Evolutionary conservation across 2,888 invertebrate genomes (phyloP), one percentile per base, ranked within the genome.

Genomic region (Bursaphelenchus okinawaensis): DNA sequence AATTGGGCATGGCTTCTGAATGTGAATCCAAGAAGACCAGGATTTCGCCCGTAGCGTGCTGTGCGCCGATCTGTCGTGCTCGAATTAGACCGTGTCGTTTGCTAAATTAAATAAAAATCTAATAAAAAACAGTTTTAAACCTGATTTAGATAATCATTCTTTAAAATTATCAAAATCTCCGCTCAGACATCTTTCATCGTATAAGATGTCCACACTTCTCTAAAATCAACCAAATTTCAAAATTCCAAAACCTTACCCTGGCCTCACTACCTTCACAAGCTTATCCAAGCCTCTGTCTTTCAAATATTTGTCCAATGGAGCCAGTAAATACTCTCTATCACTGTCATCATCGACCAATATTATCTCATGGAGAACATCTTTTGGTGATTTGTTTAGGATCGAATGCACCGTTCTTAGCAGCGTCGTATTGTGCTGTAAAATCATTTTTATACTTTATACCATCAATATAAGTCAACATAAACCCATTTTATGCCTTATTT

Each of bases 21-120:
- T 93, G 93, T 0, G 92, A 91, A 84, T 93, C 93, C 28, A 93
- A 87, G 84, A 93, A 93, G 22, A 93, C 87, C n/a, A 81, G 58
- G 28, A 76, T 70, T 72, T 91, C 90, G 0, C 88, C 91, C 0
- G 86, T 87, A 7, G 92, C 92, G 31, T 81, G 83, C 74, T 86
- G 87, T 0, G 93, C 93, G 0, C 93, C 83, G 4, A 83, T 67
- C 66, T 82, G 80, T 16, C 83, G 72, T 1, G 82, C 83, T 7
- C 83, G 73, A 51, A 83, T 83, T 29, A 83, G 73, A 2, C 83
- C 83, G 69, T 83, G 80, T 20, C 83, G 68, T 62, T 80, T 80
- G 51, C 78, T 80, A 4, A 40, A 40, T 3, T 1, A 4, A 40
- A 40, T 16, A 40, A 40, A 40, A 3, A 40, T 16, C n/a, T 29